Base-by-base conservation (phyloP, 2,888 invertebrate genomes). In the Sacculina carcini region DNA sequence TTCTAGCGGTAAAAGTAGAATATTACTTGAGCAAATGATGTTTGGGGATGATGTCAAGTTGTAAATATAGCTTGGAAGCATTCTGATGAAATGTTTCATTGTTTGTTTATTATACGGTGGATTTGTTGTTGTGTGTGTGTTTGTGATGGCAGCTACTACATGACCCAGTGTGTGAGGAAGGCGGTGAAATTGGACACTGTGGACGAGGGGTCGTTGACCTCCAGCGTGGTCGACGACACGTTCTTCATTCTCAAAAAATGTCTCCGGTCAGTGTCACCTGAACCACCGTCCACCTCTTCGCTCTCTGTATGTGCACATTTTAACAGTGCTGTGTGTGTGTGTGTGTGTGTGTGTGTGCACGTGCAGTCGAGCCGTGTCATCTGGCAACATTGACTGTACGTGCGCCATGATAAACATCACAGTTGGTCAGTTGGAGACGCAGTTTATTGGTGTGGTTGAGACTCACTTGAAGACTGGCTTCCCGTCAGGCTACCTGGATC, bases 181-280 rank as follows among this genome's bases (percentile, higher is more conserved):
- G 96, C 92, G 2, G 72, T 87, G 49, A 74, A 75, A 52, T 71
- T 87, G 71, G 85, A 87, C 60, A 67, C 72, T 0, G 79, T 81
- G 58, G 67, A 72, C n/a, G 77, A 77, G 5, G 75, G 75, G 53
- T 73, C 78, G 57, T 49, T 66, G 31, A 79, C 79, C 1, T 89
- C 90, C 3, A 90, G 86, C 58, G 79, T 98, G 71, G 83, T 96
- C 0, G 98, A 98, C 65, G 96, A 98, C 66, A 82, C 92, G 1
- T 96, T 96, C 68, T 98, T 87, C 65, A 89, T 98, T 58, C 77
- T 94, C 3, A 79, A 89, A 60, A 96, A 96, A 68, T 87, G 90
- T 60, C 81, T 94, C 49, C 73, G 81, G 83, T 77, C 63, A 56
- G 57, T 67, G 10, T 31, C 36, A 9, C 14, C 9, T 47, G 51